A percentile compares a stretch with the other conserved stretches of the same genome.
Conservation (phyloP, 2,113 vertebrate species). For the Chascanopsetta lugubris region DNA sequence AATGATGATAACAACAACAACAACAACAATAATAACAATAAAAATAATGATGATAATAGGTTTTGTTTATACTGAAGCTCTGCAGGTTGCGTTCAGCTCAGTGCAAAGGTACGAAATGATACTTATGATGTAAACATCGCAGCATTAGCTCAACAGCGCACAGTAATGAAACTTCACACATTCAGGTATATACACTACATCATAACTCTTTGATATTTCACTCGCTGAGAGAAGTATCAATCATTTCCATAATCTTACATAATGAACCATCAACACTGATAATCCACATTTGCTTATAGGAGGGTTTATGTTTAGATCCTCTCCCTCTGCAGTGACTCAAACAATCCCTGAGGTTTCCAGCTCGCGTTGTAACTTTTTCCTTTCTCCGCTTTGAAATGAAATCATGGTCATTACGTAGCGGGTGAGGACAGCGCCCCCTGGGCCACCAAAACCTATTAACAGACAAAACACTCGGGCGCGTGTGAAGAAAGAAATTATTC, state of each 20-base stretch:
- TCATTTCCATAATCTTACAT: neutral
- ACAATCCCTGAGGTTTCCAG: neutral
- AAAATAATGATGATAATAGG: no score
- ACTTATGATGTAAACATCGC: no score
- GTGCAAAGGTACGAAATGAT: no score
- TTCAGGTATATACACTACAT: no score
- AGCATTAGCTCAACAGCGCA: no score
- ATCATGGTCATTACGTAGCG: constrained; percentile 37
- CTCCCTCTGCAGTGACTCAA: neutral
- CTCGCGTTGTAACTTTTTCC: neutral
- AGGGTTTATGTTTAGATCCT: neutral
- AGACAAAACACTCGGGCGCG: constrained; percentile 34
- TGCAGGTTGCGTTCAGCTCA: no score
- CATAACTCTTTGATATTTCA: no score
- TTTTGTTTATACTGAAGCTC: no score
- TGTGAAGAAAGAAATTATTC: constrained; percentile 23
- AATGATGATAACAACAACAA: no score
- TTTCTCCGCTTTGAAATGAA: constrained; percentile 39
- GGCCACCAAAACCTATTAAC: constrained; percentile 51
- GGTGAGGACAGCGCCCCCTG: constrained; percentile 28
- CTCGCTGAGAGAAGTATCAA: neutral
- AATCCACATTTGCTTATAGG: neutral
- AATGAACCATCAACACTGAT: neutral
- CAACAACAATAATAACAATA: no score
- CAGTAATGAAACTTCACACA: no score